Evolutionary conservation across 2,888 invertebrate species (phyloP).

Genomic region (Acleris laterana): DNA sequence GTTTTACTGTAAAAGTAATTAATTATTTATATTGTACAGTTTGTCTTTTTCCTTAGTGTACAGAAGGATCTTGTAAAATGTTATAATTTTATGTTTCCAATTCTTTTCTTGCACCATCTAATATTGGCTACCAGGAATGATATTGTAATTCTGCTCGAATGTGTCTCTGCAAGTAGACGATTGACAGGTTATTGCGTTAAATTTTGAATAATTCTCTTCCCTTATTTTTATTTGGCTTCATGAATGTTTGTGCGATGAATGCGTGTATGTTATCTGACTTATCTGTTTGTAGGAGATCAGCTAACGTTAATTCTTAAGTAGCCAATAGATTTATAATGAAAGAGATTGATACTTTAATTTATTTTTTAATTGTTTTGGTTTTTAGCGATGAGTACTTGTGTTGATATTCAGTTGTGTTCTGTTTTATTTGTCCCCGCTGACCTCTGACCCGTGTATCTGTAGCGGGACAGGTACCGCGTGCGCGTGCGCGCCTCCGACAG

Average conservation of each 20-base stretch:
- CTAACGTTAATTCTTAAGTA: constrained; percentile 52
- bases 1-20: constrained; percentile 80
- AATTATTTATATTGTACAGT: constrained; percentile 77
- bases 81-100: constrained; percentile 86
- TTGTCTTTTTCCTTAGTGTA: constrained; percentile 80
- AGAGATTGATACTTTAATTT: constrained; percentile 67
- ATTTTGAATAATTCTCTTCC: constrained; percentile 63
- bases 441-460: constrained; percentile 90
- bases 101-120: constrained; percentile 88
- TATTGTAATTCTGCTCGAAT: constrained; percentile 80
- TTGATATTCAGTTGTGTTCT: constrained; percentile 83
- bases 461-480: constrained; percentile 98
- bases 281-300: constrained; percentile 46
- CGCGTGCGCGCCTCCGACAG: constrained; percentile 98
- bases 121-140: constrained; percentile 89
- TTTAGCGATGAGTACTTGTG: constrained; percentile 80
- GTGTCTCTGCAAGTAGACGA: constrained; percentile 66
- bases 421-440: constrained; percentile 87
- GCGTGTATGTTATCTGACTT: constrained; percentile 52
- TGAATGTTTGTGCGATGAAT: constrained; percentile 73
- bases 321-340: constrained; percentile 63
- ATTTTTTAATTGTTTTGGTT: constrained; percentile 58
- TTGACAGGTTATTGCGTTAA: constrained; percentile 59
- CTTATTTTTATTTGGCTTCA: constrained; percentile 77
- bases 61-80: constrained; percentile 82